These are phyloP conservation scores for Epinotia demarniana DNA, from an alignment of 2,888 invertebrate genomes.

Conservation along the genomic window DNA sequence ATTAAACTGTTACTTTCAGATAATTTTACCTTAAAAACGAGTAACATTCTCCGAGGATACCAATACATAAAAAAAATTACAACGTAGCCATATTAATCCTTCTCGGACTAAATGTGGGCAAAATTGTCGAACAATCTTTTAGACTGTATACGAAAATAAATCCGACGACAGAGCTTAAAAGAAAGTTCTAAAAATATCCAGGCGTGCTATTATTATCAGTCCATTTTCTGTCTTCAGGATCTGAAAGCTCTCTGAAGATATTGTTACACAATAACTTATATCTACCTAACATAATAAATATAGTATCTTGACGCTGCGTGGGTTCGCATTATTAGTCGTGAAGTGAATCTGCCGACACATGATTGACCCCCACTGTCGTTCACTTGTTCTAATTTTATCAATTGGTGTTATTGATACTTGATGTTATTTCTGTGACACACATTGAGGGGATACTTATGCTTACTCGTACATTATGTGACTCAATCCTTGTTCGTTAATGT, in stretches of 20 bases:
- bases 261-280: slow-evolving; percentile 7
- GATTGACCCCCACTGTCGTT: slow-evolving; percentile 49
- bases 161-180: background rate
- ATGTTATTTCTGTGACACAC: slow-evolving; percentile 28
- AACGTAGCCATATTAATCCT: too few relatives aligned
- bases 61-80: too few relatives aligned
- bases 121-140: background rate
- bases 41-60: too few relatives aligned
- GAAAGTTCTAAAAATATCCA: slow-evolving; percentile 20
- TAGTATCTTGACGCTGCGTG: slow-evolving; percentile 31
- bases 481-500: too few relatives aligned
- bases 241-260: slow-evolving; percentile 23
- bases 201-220: slow-evolving; percentile 23
- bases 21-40: too few relatives aligned
- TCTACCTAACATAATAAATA: background rate
- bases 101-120: too few relatives aligned
- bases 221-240: slow-evolving; percentile 19
- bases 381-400: slow-evolving; percentile 48
- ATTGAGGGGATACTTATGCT: background rate
- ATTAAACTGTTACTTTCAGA: too few relatives aligned
- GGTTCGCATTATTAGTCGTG: slow-evolving; percentile 42
- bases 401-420: slow-evolving; percentile 41
- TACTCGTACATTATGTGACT: too few relatives aligned
- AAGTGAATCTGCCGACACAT: slow-evolving; percentile 40
- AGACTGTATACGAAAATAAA: background rate